These are phyloP conservation scores for Drosophila kepulauana DNA, from an alignment of 1,140 invertebrate species.

Conservation along the genomic window DNA sequence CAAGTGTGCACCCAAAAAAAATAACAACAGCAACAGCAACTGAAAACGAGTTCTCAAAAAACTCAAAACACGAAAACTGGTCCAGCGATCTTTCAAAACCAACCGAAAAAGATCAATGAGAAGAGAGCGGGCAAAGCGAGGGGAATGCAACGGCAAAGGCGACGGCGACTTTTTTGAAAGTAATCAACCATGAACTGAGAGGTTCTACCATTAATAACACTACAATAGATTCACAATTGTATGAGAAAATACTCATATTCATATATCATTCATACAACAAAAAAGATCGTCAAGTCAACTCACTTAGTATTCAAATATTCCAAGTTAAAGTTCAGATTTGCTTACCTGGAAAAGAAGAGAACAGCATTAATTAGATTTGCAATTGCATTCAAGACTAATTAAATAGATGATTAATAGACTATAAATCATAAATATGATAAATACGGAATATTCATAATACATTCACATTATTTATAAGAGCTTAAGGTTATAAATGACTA, in stretches of 20 bases:
- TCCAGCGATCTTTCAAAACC: slow-evolving; percentile 57
- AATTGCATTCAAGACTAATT: not conserved
- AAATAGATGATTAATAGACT: slow-evolving; percentile 10
- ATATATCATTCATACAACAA: not conserved
- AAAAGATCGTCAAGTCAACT: slow-evolving; percentile 11
- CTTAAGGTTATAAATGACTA: too few relatives aligned
- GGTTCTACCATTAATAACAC: slow-evolving; percentile 51
- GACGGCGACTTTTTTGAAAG: slow-evolving; percentile 45
- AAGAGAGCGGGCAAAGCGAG: slow-evolving; percentile 12
- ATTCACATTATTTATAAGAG: not conserved
- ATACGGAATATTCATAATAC: not conserved
- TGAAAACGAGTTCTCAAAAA: slow-evolving; percentile 66
- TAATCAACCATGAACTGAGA: slow-evolving; percentile 56
- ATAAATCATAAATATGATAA: not conserved
- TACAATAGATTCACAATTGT: slow-evolving; percentile 26
- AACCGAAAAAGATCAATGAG: slow-evolving; percentile 50
- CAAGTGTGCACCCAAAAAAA: slow-evolving; percentile 43
- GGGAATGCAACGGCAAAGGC: not conserved
- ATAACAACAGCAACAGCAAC: slow-evolving; percentile 4
- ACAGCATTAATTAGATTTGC: slow-evolving; percentile 24
- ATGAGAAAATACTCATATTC: slow-evolving; percentile 11
- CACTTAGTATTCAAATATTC: slow-evolving; percentile 9
- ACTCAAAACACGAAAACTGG: slow-evolving; percentile 54
- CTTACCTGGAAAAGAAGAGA: slow-evolving; percentile 29
- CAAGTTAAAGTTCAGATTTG: slow-evolving; percentile 11